These are phyloP conservation scores for Anguilla japonica DNA, from an alignment of 2,113 vertebrate genomes.

Conservation along the genomic window DNA sequence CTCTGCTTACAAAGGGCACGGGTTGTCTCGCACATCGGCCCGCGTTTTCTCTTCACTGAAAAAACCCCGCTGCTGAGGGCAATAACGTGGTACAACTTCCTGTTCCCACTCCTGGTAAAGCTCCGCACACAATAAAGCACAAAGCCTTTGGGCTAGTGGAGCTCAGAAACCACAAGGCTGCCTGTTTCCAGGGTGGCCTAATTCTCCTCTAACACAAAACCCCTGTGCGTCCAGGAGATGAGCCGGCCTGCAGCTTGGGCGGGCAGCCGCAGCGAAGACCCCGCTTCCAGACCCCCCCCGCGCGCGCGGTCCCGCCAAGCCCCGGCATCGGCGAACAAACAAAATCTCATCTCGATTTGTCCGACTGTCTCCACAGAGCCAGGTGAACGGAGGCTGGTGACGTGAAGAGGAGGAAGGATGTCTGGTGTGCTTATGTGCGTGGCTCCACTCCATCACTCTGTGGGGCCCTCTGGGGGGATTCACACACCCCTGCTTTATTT, in stretches of 20 bases:
- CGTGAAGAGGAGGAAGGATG: slow-evolving; percentile 54
- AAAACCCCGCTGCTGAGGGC: not conserved
- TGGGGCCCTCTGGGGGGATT: slow-evolving; percentile 20
- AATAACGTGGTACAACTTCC: not conserved
- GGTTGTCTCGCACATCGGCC: not conserved
- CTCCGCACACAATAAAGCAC: not conserved
- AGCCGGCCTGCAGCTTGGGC: not conserved
- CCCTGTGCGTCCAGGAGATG: slow-evolving; percentile 10
- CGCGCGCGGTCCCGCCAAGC: slow-evolving; percentile 38
- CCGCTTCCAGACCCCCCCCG: slow-evolving; percentile 14
- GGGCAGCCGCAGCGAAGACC: not conserved
- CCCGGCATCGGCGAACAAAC: slow-evolving; percentile 42
- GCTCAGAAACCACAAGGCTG: not conserved
- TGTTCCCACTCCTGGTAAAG: not conserved
- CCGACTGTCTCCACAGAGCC: slow-evolving; percentile 45
- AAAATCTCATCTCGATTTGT: slow-evolving; percentile 61
- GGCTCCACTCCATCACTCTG: slow-evolving; percentile 46
- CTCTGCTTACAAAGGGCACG: slow-evolving; percentile 41
- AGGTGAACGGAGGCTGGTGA: slow-evolving; percentile 61
- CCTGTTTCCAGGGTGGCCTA: slow-evolving; percentile 50
- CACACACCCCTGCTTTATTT: slow-evolving; percentile 39
- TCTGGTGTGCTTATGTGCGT: slow-evolving; percentile 49
- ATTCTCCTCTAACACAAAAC: slow-evolving; percentile 40
- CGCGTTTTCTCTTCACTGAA: not conserved
- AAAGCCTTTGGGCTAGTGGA: not conserved